Percentiles rank a stretch among this genome's conserved stretches.
These are phyloP conservation scores for Myocastor coypus DNA, from an alignment of 2,113 vertebrate species.

Conservation along the genomic window DNA sequence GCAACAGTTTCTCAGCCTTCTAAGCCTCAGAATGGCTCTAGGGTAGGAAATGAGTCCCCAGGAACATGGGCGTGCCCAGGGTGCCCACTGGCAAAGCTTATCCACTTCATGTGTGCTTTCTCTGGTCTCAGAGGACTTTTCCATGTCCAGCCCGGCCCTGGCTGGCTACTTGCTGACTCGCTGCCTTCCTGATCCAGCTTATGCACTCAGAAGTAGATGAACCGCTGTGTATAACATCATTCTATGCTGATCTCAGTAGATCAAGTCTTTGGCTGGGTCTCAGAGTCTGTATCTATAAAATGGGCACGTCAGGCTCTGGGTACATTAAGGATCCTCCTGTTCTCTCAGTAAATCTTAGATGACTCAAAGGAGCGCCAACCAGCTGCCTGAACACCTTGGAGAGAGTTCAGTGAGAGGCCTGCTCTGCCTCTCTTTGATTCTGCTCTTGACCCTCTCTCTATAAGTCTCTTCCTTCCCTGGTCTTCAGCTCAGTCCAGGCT, in stretches of 20 bases:
- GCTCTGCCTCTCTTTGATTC: background rate
- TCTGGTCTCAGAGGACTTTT: background rate
- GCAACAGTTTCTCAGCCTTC: background rate
- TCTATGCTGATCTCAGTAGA: background rate
- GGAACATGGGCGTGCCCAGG: background rate
- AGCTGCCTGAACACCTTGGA: background rate
- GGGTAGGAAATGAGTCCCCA: background rate
- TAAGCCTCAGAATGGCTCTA: background rate
- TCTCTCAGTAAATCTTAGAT: background rate
- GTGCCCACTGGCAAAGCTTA: background rate
- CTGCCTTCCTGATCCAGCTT: background rate
- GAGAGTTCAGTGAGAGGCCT: background rate
- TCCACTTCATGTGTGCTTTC: background rate
- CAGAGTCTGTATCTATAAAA: background rate
- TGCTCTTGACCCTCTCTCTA: background rate
- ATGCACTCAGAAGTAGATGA: background rate
- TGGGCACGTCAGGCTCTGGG: background rate
- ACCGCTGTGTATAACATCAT: background rate
- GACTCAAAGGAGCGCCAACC: rapidly evolving
- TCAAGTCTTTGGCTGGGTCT: background rate
- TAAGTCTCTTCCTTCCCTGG: background rate
- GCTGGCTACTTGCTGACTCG: background rate
- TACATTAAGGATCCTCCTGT: too few species aligned
- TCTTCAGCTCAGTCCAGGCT: background rate
- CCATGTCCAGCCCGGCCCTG: background rate